Evolutionary conservation across 2,888 invertebrate genomes (phyloP).

Genomic region (Oligia fasciuncula): DNA sequence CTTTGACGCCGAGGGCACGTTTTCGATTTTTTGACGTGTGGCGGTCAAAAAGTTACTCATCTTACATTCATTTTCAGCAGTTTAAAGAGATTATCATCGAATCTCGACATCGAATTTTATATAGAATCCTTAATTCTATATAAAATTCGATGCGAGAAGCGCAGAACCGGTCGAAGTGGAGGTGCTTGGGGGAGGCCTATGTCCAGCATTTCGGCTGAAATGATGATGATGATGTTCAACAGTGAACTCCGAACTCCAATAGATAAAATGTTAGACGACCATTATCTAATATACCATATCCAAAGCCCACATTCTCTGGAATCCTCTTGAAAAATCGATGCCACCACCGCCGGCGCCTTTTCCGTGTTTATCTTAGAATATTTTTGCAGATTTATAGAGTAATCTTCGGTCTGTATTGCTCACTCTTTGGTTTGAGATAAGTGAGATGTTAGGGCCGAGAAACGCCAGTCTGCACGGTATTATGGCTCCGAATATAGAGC

Average conservation of each 20-base stretch:
- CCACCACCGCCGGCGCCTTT: constrained; percentile 69
- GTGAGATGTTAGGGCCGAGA: constrained; percentile 52
- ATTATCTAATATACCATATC: constrained; percentile 56
- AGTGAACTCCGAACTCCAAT: background rate
- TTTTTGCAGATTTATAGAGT: constrained; percentile 80
- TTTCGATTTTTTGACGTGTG: no score
- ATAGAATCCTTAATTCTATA: no score
- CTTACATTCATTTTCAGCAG: background rate
- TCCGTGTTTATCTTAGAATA: constrained; percentile 79
- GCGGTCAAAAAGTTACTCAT: background rate
- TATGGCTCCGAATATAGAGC: constrained; percentile 11
- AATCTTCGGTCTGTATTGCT: constrained; percentile 71
- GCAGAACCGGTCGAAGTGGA: no score
- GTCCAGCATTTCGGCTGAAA: no score
- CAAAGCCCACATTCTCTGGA: constrained; percentile 15
- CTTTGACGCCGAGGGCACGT: no score
- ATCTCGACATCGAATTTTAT: no score
- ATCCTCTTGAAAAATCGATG: constrained; percentile 60
- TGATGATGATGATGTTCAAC: background rate
- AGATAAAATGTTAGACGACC: background rate
- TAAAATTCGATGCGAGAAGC: no score
- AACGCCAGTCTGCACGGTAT: constrained; percentile 32
- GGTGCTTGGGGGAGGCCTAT: no score
- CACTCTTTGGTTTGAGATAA: constrained; percentile 61
- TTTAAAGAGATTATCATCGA: background rate